Percentiles rank a stretch among this genome's conserved stretches.
Conservation (phyloP, 2,113 vertebrate genomes). For the Dicaeum eximium region DNA sequence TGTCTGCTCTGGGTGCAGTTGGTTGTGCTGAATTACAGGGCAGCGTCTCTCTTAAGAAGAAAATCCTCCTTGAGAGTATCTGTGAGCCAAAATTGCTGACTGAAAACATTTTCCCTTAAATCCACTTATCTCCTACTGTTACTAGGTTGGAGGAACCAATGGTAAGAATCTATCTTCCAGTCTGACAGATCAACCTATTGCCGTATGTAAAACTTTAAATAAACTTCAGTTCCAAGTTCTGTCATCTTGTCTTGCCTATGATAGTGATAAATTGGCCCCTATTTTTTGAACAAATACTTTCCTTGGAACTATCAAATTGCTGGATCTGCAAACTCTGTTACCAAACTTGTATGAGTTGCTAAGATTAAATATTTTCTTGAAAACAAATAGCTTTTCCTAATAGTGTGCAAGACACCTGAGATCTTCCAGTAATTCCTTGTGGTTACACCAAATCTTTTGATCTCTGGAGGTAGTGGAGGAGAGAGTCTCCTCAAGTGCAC, state of each 20-base stretch:
- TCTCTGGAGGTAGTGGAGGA: background rate
- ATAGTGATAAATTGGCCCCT: conserved; percentile 68
- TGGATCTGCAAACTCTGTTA: background rate
- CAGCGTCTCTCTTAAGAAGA: background rate
- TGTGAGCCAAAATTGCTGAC: background rate
- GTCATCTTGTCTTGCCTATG: conserved; percentile 47
- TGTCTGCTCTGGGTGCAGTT: background rate
- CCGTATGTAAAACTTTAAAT: conserved; percentile 75
- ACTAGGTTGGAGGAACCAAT: conserved; percentile 76
- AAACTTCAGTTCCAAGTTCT: conserved; percentile 70
- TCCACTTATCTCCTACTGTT: conserved; percentile 71
- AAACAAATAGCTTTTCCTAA: background rate
- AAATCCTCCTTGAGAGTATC: background rate
- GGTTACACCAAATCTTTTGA: background rate
- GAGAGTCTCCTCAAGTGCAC: background rate
- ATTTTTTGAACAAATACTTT: background rate
- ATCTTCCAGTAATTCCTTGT: background rate
- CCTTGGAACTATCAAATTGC: conserved; percentile 26
- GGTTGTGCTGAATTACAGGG: conserved; percentile 15
- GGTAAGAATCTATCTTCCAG: conserved; percentile 75
- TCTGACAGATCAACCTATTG: conserved; percentile 76
- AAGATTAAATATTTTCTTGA: background rate
- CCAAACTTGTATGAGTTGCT: background rate
- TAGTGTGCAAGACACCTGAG: background rate
- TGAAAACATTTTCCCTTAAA: conserved; percentile 9